These are phyloP conservation scores for Cladopsammia gracilis DNA, from an alignment of 64 coral and sea anemone species.

Conservation along the genomic window DNA sequence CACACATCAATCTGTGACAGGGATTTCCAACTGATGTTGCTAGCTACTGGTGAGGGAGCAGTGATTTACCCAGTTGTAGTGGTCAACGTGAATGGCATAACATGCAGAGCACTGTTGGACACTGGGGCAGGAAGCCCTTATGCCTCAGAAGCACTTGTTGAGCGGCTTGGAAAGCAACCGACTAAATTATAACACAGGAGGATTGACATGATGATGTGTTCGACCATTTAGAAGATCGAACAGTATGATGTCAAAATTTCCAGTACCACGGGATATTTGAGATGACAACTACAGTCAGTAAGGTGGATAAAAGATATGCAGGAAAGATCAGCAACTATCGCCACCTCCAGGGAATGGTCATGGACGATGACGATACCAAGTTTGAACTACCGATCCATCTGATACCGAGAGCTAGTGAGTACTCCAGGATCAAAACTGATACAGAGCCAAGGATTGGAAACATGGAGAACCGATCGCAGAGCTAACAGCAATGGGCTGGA, in stretches of 20 bases:
- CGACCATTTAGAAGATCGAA: constrained; percentile 26
- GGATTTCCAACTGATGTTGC: background rate
- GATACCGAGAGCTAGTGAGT: constrained; percentile 75
- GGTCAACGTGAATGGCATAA: constrained; percentile 37
- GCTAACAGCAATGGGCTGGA: constrained; percentile 56
- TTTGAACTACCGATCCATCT: constrained; percentile 52
- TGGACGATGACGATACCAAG: constrained; percentile 56
- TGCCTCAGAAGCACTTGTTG: background rate
- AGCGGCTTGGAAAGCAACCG: constrained; percentile 9
- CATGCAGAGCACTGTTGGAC: constrained; percentile 49
- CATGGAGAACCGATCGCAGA: constrained; percentile 47
- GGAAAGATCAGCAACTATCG: background rate
- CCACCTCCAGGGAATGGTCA: constrained; percentile 40
- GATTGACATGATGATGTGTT: constrained; percentile 71
- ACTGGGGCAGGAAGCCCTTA: constrained; percentile 19
- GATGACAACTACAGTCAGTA: constrained; percentile 40
- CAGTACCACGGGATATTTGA: constrained; percentile 21
- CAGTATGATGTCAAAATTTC: constrained; percentile 25
- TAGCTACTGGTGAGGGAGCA: background rate
- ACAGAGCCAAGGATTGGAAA: constrained; percentile 51
- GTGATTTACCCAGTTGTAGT: constrained; percentile 55
- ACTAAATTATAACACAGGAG: background rate
- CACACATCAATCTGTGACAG: constrained; percentile 64
- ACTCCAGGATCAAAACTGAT: constrained; percentile 50
- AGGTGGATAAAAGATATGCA: constrained; percentile 56